Percentiles rank a stretch among this genome's conserved stretches.
These are phyloP conservation scores for Malurus melanocephalus DNA, from an alignment of 2,113 vertebrate species.

Conservation along the genomic window DNA sequence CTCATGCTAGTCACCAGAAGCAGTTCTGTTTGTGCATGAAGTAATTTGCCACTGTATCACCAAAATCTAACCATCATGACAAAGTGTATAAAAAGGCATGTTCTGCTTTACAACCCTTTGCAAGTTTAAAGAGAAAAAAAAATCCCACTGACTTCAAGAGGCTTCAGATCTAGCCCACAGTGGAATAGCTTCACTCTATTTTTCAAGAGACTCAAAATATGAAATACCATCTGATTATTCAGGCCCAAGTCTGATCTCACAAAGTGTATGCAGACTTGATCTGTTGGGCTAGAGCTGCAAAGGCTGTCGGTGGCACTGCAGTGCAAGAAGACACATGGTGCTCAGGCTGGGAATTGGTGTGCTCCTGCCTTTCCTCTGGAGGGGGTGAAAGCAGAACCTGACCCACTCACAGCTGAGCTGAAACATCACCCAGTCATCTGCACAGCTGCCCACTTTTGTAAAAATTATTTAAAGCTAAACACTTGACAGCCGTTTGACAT, in stretches of 20 bases:
- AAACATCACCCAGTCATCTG: background rate
- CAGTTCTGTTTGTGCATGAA: background rate
- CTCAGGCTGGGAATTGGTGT: fast-evolving
- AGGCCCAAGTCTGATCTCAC: background rate
- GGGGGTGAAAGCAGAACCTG: background rate
- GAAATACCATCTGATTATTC: background rate
- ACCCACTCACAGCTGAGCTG: background rate
- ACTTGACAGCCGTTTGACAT: background rate
- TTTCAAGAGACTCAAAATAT: slow-evolving; percentile 11
- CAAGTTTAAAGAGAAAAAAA: slow-evolving; percentile 18
- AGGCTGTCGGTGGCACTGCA: background rate
- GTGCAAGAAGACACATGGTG: background rate
- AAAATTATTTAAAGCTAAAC: background rate
- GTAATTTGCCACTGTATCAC: background rate
- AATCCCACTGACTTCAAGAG: background rate
- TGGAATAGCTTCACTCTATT: background rate
- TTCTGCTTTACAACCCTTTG: background rate
- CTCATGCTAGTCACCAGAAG: background rate
- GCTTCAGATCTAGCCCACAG: slow-evolving; percentile 6
- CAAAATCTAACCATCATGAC: background rate
- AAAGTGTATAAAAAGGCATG: background rate
- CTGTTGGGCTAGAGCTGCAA: background rate
- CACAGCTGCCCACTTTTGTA: background rate
- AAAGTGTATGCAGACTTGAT: background rate
- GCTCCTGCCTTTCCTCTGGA: background rate